Evolutionary conservation across 2,113 vertebrate genomes (phyloP).

Genomic region (Rhizomys pruinosus): DNA sequence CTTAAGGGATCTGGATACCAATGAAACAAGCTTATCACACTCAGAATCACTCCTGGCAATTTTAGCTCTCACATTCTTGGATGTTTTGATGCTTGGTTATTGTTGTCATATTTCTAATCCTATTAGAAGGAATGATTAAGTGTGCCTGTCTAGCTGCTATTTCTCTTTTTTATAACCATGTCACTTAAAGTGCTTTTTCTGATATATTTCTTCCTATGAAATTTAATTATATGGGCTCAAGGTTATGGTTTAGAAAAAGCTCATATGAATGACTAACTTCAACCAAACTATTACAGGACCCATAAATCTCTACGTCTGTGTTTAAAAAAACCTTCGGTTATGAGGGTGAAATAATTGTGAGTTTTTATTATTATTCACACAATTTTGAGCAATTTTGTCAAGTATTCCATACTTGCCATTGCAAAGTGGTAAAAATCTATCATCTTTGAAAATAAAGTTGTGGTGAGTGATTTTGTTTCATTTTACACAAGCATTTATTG

Average conservation of each 20-base stretch:
- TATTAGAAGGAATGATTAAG: constrained; percentile 67
- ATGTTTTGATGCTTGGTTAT: constrained; percentile 33
- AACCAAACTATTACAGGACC: constrained; percentile 15
- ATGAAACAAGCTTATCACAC: constrained; percentile 56
- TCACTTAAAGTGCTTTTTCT: constrained; percentile 50
- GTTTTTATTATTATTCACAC: neutral
- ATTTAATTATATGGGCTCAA: constrained; percentile 67
- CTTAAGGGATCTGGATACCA: neutral
- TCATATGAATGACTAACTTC: constrained; percentile 61
- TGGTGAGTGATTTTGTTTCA: neutral
- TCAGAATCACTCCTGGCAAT: constrained; percentile 43
- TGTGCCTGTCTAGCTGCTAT: constrained; percentile 37
- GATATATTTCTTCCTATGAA: constrained; percentile 53
- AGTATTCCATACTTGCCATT: neutral
- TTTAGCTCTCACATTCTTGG: constrained; percentile 28
- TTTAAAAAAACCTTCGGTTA: constrained; percentile 48
- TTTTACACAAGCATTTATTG: constrained; percentile 34
- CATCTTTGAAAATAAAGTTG: constrained; percentile 48
- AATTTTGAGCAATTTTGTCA: constrained; percentile 32
- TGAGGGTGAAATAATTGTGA: neutral
- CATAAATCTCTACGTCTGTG: constrained; percentile 18
- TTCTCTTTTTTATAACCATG: constrained; percentile 63
- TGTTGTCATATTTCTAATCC: constrained; percentile 65
- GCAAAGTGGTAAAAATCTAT: neutral
- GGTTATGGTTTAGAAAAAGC: constrained; percentile 55